Conservation (phyloP, 2,113 vertebrate species). For the Embiotoca jacksoni region DNA sequence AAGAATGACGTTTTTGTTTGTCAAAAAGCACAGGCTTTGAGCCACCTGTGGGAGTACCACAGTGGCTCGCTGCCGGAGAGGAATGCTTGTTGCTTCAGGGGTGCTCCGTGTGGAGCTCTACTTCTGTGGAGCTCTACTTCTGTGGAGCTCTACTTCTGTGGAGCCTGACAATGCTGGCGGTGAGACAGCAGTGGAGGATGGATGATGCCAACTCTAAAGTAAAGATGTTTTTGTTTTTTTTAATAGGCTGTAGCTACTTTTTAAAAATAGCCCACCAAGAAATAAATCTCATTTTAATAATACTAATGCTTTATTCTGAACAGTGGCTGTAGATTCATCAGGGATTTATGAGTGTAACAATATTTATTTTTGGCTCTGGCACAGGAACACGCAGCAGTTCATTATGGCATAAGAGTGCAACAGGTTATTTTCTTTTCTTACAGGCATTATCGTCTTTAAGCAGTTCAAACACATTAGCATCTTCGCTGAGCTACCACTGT, state of each 20-base stretch:
- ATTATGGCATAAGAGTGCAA: background rate
- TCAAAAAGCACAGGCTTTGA: slow-evolving; percentile 42
- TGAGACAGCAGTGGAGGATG: slow-evolving; percentile 19
- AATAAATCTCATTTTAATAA: background rate
- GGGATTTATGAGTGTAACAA: background rate
- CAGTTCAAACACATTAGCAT: background rate
- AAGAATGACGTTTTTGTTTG: slow-evolving; percentile 46
- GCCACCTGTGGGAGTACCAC: slow-evolving; percentile 42
- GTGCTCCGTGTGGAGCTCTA: slow-evolving; percentile 5
- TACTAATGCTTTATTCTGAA: background rate
- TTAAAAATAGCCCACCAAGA: background rate
- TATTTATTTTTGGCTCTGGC: background rate
- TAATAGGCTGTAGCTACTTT: background rate
- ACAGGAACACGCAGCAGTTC: background rate
- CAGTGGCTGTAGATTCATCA: background rate
- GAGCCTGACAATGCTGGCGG: background rate
- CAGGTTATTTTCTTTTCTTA: background rate
- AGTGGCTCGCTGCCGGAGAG: slow-evolving; percentile 24
- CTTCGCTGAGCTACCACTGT: background rate
- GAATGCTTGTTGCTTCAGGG: slow-evolving; percentile 40
- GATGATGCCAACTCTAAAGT: slow-evolving; percentile 7
- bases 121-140: background rate
- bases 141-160: background rate
- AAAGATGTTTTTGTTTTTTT: background rate
- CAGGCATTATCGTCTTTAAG: background rate